These are phyloP conservation scores for Leptodirus hochenwartii DNA, from an alignment of 2,888 invertebrate genomes.

Conservation along the genomic window DNA sequence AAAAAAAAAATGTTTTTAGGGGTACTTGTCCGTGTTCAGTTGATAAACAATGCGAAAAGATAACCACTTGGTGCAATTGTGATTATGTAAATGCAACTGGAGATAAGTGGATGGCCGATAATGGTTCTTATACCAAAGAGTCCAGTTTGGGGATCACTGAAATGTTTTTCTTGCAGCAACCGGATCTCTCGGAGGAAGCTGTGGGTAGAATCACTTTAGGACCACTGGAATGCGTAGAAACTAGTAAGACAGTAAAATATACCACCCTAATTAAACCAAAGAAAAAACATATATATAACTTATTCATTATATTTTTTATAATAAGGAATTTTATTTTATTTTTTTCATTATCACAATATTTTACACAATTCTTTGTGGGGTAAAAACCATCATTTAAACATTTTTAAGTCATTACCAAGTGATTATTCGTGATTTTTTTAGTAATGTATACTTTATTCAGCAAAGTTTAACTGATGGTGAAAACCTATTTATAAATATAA, in stretches of 20 bases:
- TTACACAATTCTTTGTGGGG: no score
- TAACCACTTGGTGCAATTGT: conserved; percentile 76
- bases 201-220: conserved; percentile 78
- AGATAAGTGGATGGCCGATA: conserved; percentile 80
- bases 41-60: conserved; percentile 64
- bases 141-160: conserved; percentile 75
- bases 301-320: no score
- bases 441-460: no score
- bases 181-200: conserved; percentile 63
- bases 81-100: conserved; percentile 53
- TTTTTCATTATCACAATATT: no score
- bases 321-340: no score
- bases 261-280: no score
- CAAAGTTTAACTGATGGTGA: no score
- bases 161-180: conserved; percentile 79
- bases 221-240: conserved; percentile 85
- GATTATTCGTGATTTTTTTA: no score
- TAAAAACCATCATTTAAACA: no score
- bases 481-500: no score
- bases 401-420: no score
- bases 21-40: conserved; percentile 60
- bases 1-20: conserved; percentile 25
- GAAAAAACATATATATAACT: no score
- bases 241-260: conserved; percentile 68
- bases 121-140: conserved; percentile 65